These are phyloP conservation scores for Megalops atlanticus DNA, from an alignment of 2,113 vertebrate species.

Conservation along the genomic window DNA sequence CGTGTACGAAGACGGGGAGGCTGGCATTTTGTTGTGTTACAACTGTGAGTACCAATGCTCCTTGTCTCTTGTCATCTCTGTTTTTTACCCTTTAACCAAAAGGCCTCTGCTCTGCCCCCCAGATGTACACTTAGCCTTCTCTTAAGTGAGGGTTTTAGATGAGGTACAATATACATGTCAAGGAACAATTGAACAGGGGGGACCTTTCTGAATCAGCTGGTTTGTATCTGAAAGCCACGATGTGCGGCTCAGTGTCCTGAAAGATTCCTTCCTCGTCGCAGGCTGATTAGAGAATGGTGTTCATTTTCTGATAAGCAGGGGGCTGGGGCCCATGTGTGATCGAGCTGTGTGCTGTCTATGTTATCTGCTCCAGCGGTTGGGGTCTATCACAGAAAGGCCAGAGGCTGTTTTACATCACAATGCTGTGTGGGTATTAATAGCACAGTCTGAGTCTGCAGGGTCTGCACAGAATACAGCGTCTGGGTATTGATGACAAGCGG, in stretches of 20 bases:
- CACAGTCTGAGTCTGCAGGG: slow-evolving; percentile 7
- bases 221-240: neutral
- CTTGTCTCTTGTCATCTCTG: neutral
- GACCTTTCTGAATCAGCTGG: neutral
- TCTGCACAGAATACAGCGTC: neutral
- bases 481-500: neutral
- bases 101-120: neutral
- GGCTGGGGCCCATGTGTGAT: neutral
- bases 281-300: slow-evolving; percentile 2
- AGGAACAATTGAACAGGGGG: neutral
- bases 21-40: slow-evolving; percentile 91
- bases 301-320: slow-evolving; percentile 7
- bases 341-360: neutral
- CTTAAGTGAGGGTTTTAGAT: neutral
- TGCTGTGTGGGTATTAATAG: slow-evolving; percentile 4
- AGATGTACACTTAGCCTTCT: neutral
- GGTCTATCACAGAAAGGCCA: neutral
- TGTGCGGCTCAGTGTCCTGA: neutral
- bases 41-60: slow-evolving; percentile 84
- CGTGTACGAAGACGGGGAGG: slow-evolving; percentile 98
- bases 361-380: slow-evolving; percentile 1
- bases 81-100: neutral
- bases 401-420: slow-evolving; percentile 15
- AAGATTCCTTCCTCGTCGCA: neutral
- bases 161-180: neutral